Percentiles rank a stretch among this genome's conserved stretches.
These are phyloP conservation scores for Pardalotus punctatus DNA, from an alignment of 2,113 vertebrate genomes.

Conservation along the genomic window DNA sequence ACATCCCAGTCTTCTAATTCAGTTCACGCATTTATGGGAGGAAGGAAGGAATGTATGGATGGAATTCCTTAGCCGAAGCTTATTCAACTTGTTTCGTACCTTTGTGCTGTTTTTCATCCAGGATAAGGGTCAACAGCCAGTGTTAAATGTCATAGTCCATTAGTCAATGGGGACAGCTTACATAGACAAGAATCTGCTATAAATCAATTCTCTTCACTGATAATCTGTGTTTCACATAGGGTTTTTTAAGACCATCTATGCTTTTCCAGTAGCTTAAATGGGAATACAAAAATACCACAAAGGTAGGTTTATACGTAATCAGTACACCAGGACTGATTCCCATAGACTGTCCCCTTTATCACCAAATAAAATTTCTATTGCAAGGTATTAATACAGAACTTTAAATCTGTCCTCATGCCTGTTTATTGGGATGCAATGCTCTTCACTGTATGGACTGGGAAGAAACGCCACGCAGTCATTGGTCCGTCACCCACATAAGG, in stretches of 20 bases:
- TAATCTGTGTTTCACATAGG: neutral
- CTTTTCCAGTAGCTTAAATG: neutral
- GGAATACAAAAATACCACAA: neutral
- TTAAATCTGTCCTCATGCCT: accelerated
- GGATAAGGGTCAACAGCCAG: neutral
- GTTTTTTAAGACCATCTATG: neutral
- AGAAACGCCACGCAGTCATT: neutral
- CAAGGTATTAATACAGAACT: neutral
- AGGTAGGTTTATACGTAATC: neutral
- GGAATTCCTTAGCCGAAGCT: neutral
- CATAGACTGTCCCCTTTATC: neutral
- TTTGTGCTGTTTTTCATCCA: neutral
- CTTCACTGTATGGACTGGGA: neutral
- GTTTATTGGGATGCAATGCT: neutral
- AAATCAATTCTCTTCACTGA: neutral
- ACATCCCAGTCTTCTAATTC: neutral
- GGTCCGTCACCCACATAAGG: too few species aligned
- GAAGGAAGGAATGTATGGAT: neutral
- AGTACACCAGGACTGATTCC: neutral
- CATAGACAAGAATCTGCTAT: neutral
- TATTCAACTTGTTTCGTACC: neutral
- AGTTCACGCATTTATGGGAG: neutral
- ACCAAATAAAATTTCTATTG: neutral
- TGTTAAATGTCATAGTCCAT: neutral
- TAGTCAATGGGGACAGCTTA: neutral